These are phyloP conservation scores for Pluvialis apricaria DNA, from an alignment of 2,113 vertebrate genomes.

Conservation along the genomic window DNA sequence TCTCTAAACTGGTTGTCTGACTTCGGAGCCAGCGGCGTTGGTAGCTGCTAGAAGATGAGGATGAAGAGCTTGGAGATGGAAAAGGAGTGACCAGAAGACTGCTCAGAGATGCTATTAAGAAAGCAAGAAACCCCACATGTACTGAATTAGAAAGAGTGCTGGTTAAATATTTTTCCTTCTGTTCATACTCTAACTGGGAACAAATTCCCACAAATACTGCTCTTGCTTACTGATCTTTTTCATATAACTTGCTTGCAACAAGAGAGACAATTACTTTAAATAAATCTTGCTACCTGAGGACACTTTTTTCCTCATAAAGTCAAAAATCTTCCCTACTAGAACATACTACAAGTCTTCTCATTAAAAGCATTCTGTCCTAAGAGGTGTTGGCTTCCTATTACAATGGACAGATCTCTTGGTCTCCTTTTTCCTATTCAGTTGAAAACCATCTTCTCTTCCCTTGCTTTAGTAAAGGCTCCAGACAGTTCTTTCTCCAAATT, in stretches of 20 bases:
- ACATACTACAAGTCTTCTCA: background rate
- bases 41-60: slow-evolving; percentile 84
- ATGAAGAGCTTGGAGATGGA: slow-evolving; percentile 82
- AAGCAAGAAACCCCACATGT: background rate
- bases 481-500: background rate
- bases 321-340: background rate
- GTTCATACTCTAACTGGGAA: background rate
- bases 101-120: slow-evolving; percentile 80
- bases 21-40: slow-evolving; percentile 87
- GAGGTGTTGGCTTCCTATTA: background rate
- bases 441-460: background rate
- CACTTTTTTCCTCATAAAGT: background rate
- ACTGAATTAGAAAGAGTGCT: background rate
- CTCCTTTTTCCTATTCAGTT: background rate
- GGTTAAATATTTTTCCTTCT: background rate
- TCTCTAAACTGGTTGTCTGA: slow-evolving; percentile 87
- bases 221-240: background rate
- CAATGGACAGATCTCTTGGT: background rate
- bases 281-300: background rate
- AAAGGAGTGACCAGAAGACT: slow-evolving; percentile 85
- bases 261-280: background rate
- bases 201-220: background rate
- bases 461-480: background rate
- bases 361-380: background rate
- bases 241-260: background rate